phyloP scores from a whole-genome alignment of 2,888 invertebrate genomes.

The Pterobdella sp. region DNA sequence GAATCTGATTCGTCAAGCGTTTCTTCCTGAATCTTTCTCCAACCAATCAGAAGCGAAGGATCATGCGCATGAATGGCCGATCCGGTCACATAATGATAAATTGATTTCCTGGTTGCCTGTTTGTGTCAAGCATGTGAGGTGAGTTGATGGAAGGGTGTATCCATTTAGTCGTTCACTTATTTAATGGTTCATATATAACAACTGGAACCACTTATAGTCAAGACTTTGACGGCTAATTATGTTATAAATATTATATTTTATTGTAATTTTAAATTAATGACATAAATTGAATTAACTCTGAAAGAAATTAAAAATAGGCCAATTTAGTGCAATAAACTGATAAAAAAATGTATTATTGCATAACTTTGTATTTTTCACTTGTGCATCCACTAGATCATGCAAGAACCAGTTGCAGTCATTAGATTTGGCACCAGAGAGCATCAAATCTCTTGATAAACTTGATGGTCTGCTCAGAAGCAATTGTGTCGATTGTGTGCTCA shows the following conservation, averaged over 20 bases:
- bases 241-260: no score
- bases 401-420: constrained; percentile 69
- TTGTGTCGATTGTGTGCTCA: constrained; percentile 75
- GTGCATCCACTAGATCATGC: constrained; percentile 58
- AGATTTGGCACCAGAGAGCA: constrained; percentile 77
- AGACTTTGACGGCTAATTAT: no score
- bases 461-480: constrained; percentile 78
- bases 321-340: no score
- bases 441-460: constrained; percentile 73
- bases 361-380: no score
- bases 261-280: no score
- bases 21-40: constrained; percentile 62
- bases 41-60: constrained; percentile 50
- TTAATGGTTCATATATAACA: no score
- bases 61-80: constrained; percentile 56
- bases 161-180: no score
- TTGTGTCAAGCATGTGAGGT: constrained; percentile 67
- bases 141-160: constrained; percentile 5
- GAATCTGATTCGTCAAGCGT: constrained; percentile 64
- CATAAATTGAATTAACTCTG: no score
- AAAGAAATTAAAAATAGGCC: no score
- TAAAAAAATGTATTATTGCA: no score
- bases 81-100: constrained; percentile 37
- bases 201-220: no score
- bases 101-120: constrained; percentile 64